Conservation (phyloP, 2,113 vertebrate genomes). For the Empidonax alnorum region DNA sequence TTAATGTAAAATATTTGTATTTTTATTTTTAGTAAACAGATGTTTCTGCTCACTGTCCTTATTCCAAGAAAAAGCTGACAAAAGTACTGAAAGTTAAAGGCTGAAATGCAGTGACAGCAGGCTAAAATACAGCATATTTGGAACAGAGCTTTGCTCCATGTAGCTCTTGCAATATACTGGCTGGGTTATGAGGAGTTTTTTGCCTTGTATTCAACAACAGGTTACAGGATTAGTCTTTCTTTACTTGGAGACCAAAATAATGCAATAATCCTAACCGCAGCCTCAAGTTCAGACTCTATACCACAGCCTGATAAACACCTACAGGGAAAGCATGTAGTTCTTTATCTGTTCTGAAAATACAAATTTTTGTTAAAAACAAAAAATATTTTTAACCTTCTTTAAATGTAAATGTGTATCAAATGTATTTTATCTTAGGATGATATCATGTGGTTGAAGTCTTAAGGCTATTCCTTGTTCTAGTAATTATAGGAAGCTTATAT, state of each 20-base stretch:
- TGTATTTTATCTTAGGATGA: not conserved
- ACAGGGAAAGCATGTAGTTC: not conserved
- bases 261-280: not conserved
- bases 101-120: not conserved
- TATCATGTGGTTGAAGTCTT: not conserved
- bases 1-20: not conserved
- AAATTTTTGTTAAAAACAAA: not conserved
- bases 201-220: not conserved
- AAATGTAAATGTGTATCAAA: not conserved
- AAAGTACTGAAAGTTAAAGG: not conserved
- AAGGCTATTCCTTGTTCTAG: not conserved
- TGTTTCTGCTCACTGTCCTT: not conserved
- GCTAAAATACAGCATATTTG: not conserved
- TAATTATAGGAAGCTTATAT: not conserved
- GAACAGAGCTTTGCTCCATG: not conserved
- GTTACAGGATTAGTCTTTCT: not conserved
- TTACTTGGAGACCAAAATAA: not conserved
- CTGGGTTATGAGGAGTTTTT: not conserved
- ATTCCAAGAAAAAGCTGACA: not conserved
- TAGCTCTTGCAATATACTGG: not conserved
- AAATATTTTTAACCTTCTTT: not conserved
- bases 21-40: not conserved
- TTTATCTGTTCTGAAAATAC: not conserved
- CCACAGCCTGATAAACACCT: not conserved
- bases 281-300: not conserved